phyloP scores from a whole-genome alignment of 2,888 invertebrate genomes.

The Masnerella sp. region DNA sequence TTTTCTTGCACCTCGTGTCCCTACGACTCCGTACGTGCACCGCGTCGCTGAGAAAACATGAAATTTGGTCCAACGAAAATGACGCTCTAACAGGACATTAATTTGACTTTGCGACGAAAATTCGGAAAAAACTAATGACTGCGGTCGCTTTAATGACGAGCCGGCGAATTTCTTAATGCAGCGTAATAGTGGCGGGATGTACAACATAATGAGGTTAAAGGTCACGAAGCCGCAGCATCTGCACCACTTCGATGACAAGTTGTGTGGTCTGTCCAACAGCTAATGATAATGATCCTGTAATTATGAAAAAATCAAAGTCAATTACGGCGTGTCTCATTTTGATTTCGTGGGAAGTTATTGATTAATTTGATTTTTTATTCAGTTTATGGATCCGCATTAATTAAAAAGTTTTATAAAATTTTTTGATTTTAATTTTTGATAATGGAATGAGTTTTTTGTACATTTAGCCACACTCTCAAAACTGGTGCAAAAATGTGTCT shows the following conservation, averaged over 20 bases:
- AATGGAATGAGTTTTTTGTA: too few species aligned
- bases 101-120: slow-evolving; percentile 15
- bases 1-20: slow-evolving; percentile 25
- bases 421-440: too few species aligned
- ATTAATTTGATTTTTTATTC: neutral
- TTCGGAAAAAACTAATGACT: slow-evolving; percentile 30
- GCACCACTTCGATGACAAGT: slow-evolving; percentile 42
- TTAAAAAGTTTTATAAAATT: too few species aligned
- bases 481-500: too few species aligned
- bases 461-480: too few species aligned
- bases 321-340: slow-evolving; percentile 14
- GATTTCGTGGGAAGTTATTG: slow-evolving; percentile 8
- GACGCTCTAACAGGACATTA: slow-evolving; percentile 3
- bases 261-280: slow-evolving; percentile 50
- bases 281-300: slow-evolving; percentile 34
- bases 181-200: slow-evolving; percentile 33
- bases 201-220: slow-evolving; percentile 49
- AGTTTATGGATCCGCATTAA: neutral
- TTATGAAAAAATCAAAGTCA: slow-evolving; percentile 29
- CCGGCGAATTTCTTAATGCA: slow-evolving; percentile 38
- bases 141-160: slow-evolving; percentile 32
- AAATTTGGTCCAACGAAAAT: neutral
- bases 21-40: slow-evolving; percentile 16
- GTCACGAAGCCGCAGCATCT: slow-evolving; percentile 31
- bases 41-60: slow-evolving; percentile 4